Evolutionary conservation across 2,797 vertebrate genomes (phyloP), one percentile per base, ranked within the genome.

Genomic region (Falco novaeseelandiae): DNA sequence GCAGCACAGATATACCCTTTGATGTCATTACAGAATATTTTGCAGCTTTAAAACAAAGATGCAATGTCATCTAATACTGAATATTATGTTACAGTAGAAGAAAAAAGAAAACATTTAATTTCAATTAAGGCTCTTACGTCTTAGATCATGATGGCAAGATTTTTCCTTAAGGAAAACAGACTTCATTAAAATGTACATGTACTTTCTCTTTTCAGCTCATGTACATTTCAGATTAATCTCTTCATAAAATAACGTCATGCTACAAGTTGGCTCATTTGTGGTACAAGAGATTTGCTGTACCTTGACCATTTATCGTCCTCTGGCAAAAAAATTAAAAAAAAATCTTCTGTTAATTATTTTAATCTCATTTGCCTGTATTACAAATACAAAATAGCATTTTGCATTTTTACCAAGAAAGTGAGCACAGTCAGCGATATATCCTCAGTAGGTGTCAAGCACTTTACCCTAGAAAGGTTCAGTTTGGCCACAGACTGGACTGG

Each of bases 111-210:
- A 10, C 11, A 66, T 40, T 61, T 72, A 57, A 65, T 83, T 87
- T 87, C 89, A 38, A 63, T 78, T 69, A 87, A 14, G 26, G 49
- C 4, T 93, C 9, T 83, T 72, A 29, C 15, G 2, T 58, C 26
- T 85, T 71, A 58, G 40, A 71, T 78, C 63, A 72, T 86, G 95
- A 70, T 6, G 4, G 40, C 12, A 86, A 76, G 46, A 78, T 76
- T 84, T 88, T 84, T 93, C 87, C 83, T 88, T 51, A 69, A 94
- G 55, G 57, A 94, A 96, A 90, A 86, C 1, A 58, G 34, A 77
- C 15, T 73, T 85, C 63, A 83, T 91, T 87, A 79, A 78, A 80
- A 73, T 36, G 22, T 34, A 54, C 17, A 51, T 25, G 17, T 40
- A 57, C 29, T 40, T 96, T 80, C 27, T 27, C n/a, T 42, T 87